A percentile compares a stretch with the other conserved stretches of the same genome.
Evolutionary conservation across 2,113 vertebrate genomes (phyloP).

Genomic region (Antechinus stuartii): DNA sequence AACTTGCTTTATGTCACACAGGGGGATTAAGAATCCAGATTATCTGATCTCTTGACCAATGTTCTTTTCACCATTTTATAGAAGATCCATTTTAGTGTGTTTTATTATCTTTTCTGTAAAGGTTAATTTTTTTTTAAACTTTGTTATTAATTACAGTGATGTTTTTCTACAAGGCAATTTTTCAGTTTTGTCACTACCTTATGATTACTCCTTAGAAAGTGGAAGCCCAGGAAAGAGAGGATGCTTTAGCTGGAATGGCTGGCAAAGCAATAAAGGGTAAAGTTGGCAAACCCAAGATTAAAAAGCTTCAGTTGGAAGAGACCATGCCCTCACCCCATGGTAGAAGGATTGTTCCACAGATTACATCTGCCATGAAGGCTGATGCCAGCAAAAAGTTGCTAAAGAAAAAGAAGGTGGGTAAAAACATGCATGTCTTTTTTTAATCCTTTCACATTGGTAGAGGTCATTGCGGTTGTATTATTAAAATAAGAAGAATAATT

Average conservation of each 20-base stretch:
- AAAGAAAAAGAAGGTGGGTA: constrained; percentile 95
- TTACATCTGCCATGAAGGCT: constrained; percentile 92
- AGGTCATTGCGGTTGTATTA: neutral
- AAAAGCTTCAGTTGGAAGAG: constrained; percentile 96
- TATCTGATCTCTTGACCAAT: constrained; percentile 34
- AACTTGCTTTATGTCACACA: neutral
- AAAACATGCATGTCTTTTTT: neutral
- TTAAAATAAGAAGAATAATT: neutral
- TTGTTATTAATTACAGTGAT: neutral
- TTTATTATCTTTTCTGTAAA: constrained; percentile 26
- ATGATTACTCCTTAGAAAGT: constrained; percentile 86
- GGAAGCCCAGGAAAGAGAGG: constrained; percentile 93
- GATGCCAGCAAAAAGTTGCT: constrained; percentile 94
- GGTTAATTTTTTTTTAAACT: constrained; percentile 20
- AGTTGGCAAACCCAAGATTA: constrained; percentile 96
- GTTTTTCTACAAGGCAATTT: constrained; percentile 24
- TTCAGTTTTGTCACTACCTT: neutral
- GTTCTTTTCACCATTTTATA: neutral
- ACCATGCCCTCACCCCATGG: constrained; percentile 95
- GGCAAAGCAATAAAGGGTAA: constrained; percentile 97
- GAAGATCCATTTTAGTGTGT: neutral
- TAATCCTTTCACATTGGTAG: neutral
- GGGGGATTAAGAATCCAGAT: neutral
- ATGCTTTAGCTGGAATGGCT: constrained; percentile 86
- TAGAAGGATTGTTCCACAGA: constrained; percentile 93